These are phyloP conservation scores for Geophilus truncorum DNA, from an alignment of 2,888 invertebrate species.

Conservation along the genomic window DNA sequence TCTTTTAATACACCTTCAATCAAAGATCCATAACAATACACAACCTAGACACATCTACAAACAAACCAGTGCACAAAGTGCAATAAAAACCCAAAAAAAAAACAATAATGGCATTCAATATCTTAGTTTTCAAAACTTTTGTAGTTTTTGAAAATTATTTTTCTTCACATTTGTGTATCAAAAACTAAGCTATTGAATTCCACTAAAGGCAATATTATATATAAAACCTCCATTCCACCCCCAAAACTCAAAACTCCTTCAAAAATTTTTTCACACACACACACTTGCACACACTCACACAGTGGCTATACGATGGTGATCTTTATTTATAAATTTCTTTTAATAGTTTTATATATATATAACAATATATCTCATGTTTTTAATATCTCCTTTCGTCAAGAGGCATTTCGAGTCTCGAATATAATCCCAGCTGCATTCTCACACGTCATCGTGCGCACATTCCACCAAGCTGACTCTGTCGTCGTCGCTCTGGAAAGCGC, in stretches of 20 bases:
- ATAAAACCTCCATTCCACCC: no score
- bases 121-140: no score
- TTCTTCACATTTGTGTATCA: no score
- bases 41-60: neutral
- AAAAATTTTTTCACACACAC: neutral
- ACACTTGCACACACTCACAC: neutral
- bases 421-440: neutral
- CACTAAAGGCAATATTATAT: neutral
- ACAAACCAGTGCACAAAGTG: neutral
- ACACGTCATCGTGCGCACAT: slow-evolving; percentile 15
- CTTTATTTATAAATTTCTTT: neutral
- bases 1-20: neutral
- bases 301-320: neutral
- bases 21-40: neutral
- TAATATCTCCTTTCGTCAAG: neutral
- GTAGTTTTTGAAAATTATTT: no score
- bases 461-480: slow-evolving; percentile 20
- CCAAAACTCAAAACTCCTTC: no score
- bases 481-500: no score
- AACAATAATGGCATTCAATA: no score
- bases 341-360: neutral
- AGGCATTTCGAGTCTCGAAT: no score
- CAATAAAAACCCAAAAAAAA: neutral
- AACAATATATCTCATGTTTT: no score
- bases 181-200: no score